Evolutionary conservation across 2,888 invertebrate species (phyloP).

Genomic region (Barypeithes pellucidus): DNA sequence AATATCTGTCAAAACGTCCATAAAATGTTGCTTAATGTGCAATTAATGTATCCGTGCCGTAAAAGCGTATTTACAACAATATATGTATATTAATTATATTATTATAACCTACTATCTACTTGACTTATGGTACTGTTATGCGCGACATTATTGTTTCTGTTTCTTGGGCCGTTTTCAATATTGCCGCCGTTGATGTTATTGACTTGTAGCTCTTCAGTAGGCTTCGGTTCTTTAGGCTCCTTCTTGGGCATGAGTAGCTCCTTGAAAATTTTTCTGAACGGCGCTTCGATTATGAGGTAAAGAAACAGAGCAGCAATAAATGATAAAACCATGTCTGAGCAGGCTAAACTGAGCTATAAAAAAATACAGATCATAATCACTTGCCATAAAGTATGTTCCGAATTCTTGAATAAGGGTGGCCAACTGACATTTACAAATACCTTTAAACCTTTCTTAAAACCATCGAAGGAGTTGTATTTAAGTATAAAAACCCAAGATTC

Average conservation of each 20-base stretch:
- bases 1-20: too few species aligned
- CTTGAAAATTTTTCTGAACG: constrained; percentile 72
- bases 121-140: constrained; percentile 52
- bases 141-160: constrained; percentile 55
- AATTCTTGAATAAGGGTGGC: too few species aligned
- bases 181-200: constrained; percentile 1
- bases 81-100: neutral
- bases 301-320: constrained; percentile 71
- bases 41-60: too few species aligned
- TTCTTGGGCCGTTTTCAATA: constrained; percentile 44
- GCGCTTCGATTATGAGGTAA: constrained; percentile 75
- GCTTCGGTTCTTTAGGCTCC: constrained; percentile 39
- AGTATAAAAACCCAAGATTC: too few species aligned
- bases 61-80: neutral
- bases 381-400: too few species aligned
- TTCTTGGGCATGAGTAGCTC: constrained; percentile 62
- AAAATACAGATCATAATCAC: too few species aligned
- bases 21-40: too few species aligned
- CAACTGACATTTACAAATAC: too few species aligned
- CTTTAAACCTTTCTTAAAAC: too few species aligned
- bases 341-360: constrained; percentile 70
- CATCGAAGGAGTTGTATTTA: too few species aligned
- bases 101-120: constrained; percentile 59
- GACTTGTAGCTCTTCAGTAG: constrained; percentile 29
- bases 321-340: constrained; percentile 73